A percentile compares a stretch with the other conserved stretches of the same genome.
phyloP scores from a whole-genome alignment of 2,888 invertebrate species.

The Deladenus siricidicola region DNA sequence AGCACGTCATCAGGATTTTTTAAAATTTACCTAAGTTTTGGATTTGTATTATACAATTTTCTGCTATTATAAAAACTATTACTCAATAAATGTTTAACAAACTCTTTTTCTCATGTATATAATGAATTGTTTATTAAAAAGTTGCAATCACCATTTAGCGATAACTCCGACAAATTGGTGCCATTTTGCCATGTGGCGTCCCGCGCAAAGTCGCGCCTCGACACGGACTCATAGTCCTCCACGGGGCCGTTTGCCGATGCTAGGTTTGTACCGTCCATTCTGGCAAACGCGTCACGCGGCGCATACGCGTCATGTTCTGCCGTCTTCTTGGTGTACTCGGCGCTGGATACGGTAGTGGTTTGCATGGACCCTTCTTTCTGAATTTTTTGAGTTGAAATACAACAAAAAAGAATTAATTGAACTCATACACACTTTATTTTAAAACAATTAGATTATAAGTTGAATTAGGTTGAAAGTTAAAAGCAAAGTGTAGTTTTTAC shows the following conservation, averaged over 20 bases:
- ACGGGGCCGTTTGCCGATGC: not conserved
- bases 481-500: no score
- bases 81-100: no score
- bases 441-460: no score
- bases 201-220: not conserved
- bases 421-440: no score
- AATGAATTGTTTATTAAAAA: no score
- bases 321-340: constrained; percentile 22
- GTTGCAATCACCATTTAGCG: not conserved
- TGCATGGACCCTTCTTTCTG: constrained; percentile 15
- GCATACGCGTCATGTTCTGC: constrained; percentile 15
- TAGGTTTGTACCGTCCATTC: not conserved
- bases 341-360: constrained; percentile 20
- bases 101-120: no score
- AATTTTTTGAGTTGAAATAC: not conserved
- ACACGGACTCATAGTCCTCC: not conserved
- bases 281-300: not conserved
- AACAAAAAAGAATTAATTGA: not conserved
- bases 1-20: no score
- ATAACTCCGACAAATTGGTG: not conserved
- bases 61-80: no score
- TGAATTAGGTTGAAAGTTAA: no score
- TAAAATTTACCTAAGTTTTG: no score
- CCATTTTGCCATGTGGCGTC: not conserved
- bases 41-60: no score